Percentiles rank a stretch among this genome's conserved stretches.
Conservation (phyloP, 2,113 vertebrate species). For the Hystrix brachyura region DNA sequence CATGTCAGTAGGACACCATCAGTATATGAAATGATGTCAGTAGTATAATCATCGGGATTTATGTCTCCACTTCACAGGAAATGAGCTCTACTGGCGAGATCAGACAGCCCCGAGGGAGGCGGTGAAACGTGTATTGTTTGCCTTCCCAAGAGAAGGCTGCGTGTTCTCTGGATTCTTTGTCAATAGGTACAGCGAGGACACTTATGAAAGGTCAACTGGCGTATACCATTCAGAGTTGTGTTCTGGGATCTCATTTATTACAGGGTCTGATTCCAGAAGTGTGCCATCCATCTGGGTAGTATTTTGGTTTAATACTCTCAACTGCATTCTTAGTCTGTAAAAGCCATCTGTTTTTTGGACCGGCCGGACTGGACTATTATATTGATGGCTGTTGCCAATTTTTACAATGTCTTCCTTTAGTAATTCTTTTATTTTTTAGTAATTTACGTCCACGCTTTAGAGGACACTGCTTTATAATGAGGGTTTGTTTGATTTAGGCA, state of each 20-base stretch:
- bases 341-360: background rate
- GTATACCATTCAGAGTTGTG: background rate
- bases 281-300: background rate
- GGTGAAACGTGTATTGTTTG: background rate
- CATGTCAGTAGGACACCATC: background rate
- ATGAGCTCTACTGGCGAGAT: background rate
- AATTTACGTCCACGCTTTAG: background rate
- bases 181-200: background rate
- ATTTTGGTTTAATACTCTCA: background rate
- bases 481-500: background rate
- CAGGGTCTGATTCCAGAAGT: background rate
- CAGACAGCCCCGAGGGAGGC: background rate
- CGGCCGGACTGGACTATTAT: background rate
- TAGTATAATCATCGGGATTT: background rate
- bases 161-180: background rate
- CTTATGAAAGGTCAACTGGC: rapidly evolving
- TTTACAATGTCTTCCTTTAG: background rate
- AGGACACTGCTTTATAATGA: background rate
- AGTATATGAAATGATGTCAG: background rate
- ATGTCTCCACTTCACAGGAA: background rate
- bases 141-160: background rate
- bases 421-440: background rate
- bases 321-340: background rate
- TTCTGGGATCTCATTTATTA: background rate
- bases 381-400: background rate